These are phyloP conservation scores for Oncorhynchus nerka DNA, from an alignment of 2,113 vertebrate genomes.

Conservation along the genomic window DNA sequence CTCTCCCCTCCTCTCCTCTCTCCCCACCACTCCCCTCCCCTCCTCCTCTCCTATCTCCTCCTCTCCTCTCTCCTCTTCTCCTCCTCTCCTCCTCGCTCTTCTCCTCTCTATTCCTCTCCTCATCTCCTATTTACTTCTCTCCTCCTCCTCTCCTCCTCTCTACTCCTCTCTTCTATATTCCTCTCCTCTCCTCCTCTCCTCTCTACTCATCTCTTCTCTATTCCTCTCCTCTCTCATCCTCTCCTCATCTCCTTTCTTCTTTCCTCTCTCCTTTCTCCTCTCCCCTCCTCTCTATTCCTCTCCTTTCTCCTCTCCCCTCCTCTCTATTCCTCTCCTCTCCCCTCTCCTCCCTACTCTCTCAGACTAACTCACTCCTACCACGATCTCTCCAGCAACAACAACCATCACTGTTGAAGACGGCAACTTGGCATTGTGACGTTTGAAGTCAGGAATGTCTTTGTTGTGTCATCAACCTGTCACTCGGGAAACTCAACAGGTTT, in stretches of 20 bases:
- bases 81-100: too few relatives aligned
- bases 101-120: too few relatives aligned
- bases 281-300: background rate
- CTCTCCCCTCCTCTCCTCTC: too few relatives aligned
- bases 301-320: background rate
- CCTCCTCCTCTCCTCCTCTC: too few relatives aligned
- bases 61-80: too few relatives aligned
- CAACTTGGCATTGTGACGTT: background rate
- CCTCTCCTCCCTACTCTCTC: background rate
- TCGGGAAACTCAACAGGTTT: background rate
- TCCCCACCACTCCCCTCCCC: too few relatives aligned
- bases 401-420: too few relatives aligned
- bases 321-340: background rate
- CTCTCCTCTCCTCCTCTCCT: background rate
- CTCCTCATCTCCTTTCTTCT: background rate
- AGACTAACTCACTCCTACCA: background rate
- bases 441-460: background rate
- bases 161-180: too few relatives aligned
- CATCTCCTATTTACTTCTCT: background rate
- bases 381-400: background rate
- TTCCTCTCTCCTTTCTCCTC: background rate
- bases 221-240: too few relatives aligned
- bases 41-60: too few relatives aligned
- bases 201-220: background rate
- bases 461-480: background rate